Evolutionary conservation across 2,113 vertebrate species (phyloP).

Genomic region (Tylochromis polylepis): DNA sequence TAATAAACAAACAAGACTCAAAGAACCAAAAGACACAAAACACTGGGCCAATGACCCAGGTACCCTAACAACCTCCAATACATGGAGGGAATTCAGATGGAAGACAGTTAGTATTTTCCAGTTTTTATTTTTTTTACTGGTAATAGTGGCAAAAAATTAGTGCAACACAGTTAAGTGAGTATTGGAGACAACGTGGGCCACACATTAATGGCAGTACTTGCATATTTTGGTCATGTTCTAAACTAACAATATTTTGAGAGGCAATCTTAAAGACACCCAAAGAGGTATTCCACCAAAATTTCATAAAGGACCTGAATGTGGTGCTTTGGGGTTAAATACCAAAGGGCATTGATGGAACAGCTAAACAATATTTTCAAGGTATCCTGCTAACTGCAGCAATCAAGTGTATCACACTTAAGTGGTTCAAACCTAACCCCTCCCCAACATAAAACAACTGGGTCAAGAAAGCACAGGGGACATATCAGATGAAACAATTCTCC

Average conservation of each 20-base stretch:
- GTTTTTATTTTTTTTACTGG: background rate
- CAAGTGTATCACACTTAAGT: background rate
- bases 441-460: background rate
- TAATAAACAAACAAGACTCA: no score
- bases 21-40: no score
- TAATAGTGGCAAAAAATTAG: background rate
- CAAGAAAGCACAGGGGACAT: background rate
- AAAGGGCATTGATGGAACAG: background rate
- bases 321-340: background rate
- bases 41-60: no score
- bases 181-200: background rate
- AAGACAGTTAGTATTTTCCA: background rate
- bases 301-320: background rate
- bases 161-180: background rate
- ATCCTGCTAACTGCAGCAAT: background rate
- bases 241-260: background rate
- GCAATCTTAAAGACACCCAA: background rate
- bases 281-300: background rate
- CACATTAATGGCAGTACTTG: background rate
- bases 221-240: background rate
- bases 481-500: background rate
- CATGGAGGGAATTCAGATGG: background rate
- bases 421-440: background rate
- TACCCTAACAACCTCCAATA: no score
- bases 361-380: background rate